Percentiles rank a stretch among this genome's conserved stretches.
These are phyloP conservation scores for Drosophila multiciliata DNA, from an alignment of 2,888 invertebrate species.

Conservation along the genomic window DNA sequence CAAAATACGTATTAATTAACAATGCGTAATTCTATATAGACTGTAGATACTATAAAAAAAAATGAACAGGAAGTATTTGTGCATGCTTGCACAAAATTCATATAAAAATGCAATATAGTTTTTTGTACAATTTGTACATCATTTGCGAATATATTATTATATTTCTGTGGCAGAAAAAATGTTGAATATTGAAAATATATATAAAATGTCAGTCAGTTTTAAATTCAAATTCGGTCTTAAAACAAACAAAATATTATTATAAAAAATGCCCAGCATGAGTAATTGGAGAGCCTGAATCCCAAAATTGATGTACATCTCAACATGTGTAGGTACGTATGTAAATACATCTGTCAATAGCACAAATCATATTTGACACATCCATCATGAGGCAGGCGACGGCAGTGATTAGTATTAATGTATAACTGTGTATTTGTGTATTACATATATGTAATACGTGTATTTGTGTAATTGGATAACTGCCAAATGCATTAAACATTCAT, in stretches of 20 bases:
- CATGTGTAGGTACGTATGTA: not conserved
- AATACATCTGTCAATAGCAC: not conserved
- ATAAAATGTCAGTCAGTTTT: not conserved
- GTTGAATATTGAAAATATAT: too few relatives aligned
- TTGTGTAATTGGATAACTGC: constrained; percentile 34
- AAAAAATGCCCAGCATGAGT: not conserved
- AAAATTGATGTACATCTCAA: not conserved
- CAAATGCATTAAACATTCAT: constrained; percentile 49
- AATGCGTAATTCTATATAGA: not conserved
- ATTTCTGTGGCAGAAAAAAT: not conserved
- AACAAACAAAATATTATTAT: not conserved
- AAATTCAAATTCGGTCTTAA: not conserved
- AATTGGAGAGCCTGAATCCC: not conserved
- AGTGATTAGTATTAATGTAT: not conserved
- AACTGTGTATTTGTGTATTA: not conserved
- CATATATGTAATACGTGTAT: constrained; percentile 3
- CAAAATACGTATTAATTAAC: not conserved
- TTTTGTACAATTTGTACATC: not conserved
- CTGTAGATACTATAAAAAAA: not conserved
- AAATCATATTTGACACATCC: constrained; percentile 17
- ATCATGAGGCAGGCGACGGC: constrained; percentile 3
- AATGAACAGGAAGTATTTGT: not conserved
- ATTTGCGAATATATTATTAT: not conserved
- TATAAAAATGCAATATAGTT: not conserved
- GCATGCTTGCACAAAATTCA: not conserved